Evolutionary conservation across 2,888 invertebrate genomes (phyloP).

Genomic region (Drosophila lacicola): DNA sequence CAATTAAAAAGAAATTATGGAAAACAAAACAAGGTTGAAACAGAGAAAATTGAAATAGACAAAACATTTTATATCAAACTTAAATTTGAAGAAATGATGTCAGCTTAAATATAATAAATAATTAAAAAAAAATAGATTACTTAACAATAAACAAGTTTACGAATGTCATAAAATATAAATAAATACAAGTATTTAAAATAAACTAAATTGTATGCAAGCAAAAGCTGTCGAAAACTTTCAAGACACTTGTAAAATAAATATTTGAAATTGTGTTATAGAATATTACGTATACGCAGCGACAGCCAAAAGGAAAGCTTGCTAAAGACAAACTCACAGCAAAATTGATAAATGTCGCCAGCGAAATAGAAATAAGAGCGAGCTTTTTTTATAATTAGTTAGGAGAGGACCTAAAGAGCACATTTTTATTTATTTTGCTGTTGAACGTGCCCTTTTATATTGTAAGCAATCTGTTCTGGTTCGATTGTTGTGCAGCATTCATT

Average conservation of each 20-base stretch:
- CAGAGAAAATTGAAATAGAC: neutral
- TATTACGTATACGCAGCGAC: slow-evolving; percentile 71
- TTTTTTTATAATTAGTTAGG: slow-evolving; percentile 17
- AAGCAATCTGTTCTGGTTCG: neutral
- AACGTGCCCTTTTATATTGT: slow-evolving; percentile 4
- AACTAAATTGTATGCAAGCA: neutral
- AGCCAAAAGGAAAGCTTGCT: slow-evolving; percentile 47
- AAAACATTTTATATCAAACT: no score
- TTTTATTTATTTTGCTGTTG: neutral
- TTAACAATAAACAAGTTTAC: neutral
- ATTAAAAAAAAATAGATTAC: neutral
- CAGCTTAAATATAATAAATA: neutral
- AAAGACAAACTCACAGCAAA: slow-evolving; percentile 13
- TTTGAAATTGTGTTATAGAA: slow-evolving; percentile 23
- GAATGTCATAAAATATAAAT: neutral
- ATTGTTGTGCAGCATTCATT: slow-evolving; percentile 26
- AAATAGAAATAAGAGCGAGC: slow-evolving; percentile 31
- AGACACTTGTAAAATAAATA: slow-evolving; percentile 18
- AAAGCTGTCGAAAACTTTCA: slow-evolving; percentile 8
- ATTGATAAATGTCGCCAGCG: slow-evolving; percentile 37
- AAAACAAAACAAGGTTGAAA: neutral
- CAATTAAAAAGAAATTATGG: slow-evolving; percentile 21
- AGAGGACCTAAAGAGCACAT: slow-evolving; percentile 8
- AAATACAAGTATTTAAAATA: neutral
- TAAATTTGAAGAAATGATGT: no score